A percentile compares a stretch with the other conserved stretches of the same genome.
phyloP scores from a whole-genome alignment of 2,888 invertebrate species.

The Phaonia tiefii region DNA sequence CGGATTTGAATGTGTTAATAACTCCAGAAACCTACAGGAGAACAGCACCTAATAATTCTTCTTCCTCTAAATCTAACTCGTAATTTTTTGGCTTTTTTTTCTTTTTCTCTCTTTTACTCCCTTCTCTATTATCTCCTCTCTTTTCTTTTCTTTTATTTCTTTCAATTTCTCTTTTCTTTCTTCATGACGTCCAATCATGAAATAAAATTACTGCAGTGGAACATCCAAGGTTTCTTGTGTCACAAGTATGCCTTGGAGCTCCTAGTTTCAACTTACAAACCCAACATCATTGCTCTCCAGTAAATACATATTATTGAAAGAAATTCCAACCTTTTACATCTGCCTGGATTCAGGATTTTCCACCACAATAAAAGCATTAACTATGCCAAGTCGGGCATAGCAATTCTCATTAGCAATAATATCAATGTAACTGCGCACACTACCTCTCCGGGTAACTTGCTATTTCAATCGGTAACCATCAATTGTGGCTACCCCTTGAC shows the following conservation, averaged over 20 bases:
- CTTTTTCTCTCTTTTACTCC: not conserved
- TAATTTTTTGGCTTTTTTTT: too few relatives aligned
- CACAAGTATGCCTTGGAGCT: too few relatives aligned
- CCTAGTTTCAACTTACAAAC: conserved; percentile 15
- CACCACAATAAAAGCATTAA: conserved; percentile 32
- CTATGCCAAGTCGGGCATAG: not conserved
- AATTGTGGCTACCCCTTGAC: not conserved
- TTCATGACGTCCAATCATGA: not conserved
- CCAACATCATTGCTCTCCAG: conserved; percentile 23
- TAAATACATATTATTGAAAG: conserved; percentile 38
- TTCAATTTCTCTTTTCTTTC: too few relatives aligned
- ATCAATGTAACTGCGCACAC: not conserved
- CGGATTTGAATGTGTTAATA: conserved; percentile 37
- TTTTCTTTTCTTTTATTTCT: too few relatives aligned
- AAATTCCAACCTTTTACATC: conserved; percentile 10
- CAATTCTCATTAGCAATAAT: not conserved
- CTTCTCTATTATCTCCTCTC: not conserved
- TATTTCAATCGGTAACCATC: not conserved
- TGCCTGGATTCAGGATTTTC: conserved; percentile 29
- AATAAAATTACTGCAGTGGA: conserved; percentile 29
- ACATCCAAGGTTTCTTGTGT: too few relatives aligned
- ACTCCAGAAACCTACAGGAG: too few relatives aligned
- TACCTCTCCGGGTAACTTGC: not conserved
- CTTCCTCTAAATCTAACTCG: not conserved
- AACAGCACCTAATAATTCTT: not conserved